Base-by-base conservation (phyloP, 2,888 invertebrate species). In the Campoplex capitator region DNA sequence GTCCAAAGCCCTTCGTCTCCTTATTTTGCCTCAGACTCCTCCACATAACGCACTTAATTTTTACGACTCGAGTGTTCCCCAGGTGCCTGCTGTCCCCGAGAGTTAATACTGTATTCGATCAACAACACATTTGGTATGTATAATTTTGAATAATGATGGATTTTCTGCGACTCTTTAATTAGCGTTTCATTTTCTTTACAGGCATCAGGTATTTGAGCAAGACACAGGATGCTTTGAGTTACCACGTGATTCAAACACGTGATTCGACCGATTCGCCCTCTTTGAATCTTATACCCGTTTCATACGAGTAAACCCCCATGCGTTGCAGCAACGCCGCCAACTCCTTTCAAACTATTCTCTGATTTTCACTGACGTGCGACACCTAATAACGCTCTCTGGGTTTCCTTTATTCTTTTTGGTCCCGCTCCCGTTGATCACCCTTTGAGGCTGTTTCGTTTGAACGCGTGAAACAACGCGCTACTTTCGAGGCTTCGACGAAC, bases 211-310 rank as follows among this genome's bases (percentile, higher is more conserved):
- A 38, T 68, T 78, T 54, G 67, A 78, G 23, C 67, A 35, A 42
- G n/a, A 54, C 48, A 54, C 13, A 23, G 23, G n/a, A 18, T 16
- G 73, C 78, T 56, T 75, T 82, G 78, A 71, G 75, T 77, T 38
- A 78, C 81, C 81, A 86, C 86, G 86, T 86, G 86, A 84, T 81
- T 81, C 42, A 80, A 84, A 86, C 86, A 86, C 86, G 86, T 86
- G 86, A 77, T 35, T 45, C 76, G 74, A 78, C 56, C 77, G 73
- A 84, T 84, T 83, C 54, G 67, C 73, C 74, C 81, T 86, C 86
- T 86, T 86, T 86, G 77, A 86, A 78, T 83, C 83, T 62, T n/a
- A 48, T 65, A 23, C 23, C 45, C 79, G 75, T 83, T 83, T 75
- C 82, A 83, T 38, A 23, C 51, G 68, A 62, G 73, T 48, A 58